Evolutionary conservation across 2,797 vertebrate species (phyloP).

Genomic region (Brachyrhaphis roseni): DNA sequence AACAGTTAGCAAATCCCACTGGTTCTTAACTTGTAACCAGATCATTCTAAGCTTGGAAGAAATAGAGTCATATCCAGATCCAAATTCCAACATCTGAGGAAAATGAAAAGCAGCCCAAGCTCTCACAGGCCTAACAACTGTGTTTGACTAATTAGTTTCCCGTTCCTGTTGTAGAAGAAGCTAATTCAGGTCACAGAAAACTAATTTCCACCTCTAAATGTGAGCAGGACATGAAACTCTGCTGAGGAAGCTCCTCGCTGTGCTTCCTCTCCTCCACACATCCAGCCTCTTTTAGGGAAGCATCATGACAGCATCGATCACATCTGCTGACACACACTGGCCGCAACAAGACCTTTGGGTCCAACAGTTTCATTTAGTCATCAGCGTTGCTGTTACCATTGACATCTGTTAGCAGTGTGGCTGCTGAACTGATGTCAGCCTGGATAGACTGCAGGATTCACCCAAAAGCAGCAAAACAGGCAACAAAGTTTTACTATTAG

Average conservation of each 20-base stretch:
- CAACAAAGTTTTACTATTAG: constrained; percentile 9
- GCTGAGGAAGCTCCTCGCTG: neutral
- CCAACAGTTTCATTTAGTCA: constrained; percentile 22
- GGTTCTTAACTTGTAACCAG: neutral
- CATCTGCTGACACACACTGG: neutral
- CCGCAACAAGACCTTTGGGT: neutral
- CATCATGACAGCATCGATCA: neutral
- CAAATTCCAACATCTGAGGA: neutral
- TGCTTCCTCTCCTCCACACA: neutral
- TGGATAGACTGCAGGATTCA: neutral
- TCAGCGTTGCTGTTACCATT: neutral
- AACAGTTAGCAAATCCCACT: neutral
- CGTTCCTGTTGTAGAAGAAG: constrained; percentile 6
- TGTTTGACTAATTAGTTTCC: constrained; percentile 26
- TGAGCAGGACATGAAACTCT: neutral
- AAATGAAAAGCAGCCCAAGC: constrained; percentile 6
- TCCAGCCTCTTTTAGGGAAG: neutral
- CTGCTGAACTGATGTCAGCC: constrained; percentile 47
- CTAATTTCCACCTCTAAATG: constrained; percentile 14
- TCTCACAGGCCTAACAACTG: constrained; percentile 1
- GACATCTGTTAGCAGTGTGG: constrained; percentile 39
- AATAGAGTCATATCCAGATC: neutral
- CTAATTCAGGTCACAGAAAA: constrained; percentile 36
- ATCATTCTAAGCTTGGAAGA: neutral
- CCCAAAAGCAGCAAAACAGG: neutral